Evolutionary conservation across 2,113 vertebrate genomes (phyloP).

Genomic region (Pseudorectes ferrugineus): DNA sequence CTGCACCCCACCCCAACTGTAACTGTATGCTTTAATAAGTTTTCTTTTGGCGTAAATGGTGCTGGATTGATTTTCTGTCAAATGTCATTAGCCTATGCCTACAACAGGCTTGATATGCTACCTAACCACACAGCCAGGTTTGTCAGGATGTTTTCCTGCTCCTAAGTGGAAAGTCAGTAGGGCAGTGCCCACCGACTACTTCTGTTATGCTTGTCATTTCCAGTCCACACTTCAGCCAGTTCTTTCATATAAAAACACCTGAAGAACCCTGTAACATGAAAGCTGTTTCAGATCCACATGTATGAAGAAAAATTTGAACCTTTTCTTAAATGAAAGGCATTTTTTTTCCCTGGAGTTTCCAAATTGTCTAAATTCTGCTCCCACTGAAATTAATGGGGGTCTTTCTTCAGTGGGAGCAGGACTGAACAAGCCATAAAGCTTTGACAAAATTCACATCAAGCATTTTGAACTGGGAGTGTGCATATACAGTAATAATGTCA

Average conservation of each 20-base stretch:
- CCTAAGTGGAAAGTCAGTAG: not conserved
- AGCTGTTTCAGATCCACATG: not conserved
- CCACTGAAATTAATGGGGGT: not conserved
- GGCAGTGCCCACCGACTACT: not conserved
- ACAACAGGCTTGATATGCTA: not conserved
- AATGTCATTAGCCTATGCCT: not conserved
- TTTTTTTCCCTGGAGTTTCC: not conserved
- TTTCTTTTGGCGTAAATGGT: not conserved
- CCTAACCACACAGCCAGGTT: not conserved
- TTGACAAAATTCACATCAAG: not conserved
- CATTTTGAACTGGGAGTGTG: not conserved
- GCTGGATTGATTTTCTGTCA: not conserved
- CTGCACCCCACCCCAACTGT: fast-evolving
- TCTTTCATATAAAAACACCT: not conserved
- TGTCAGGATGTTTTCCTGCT: not conserved
- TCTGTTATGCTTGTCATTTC: not conserved
- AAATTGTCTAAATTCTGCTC: not conserved
- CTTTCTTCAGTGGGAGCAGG: not conserved
- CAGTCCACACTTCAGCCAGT: not conserved
- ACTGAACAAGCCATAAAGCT: not conserved
- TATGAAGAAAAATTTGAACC: not conserved
- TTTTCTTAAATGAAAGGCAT: not conserved
- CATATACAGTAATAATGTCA: not conserved
- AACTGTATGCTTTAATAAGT: not conserved
- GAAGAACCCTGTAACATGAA: not conserved